phyloP scores from a whole-genome alignment of 2,797 vertebrate genomes.

The Aotus griseimembra region DNA sequence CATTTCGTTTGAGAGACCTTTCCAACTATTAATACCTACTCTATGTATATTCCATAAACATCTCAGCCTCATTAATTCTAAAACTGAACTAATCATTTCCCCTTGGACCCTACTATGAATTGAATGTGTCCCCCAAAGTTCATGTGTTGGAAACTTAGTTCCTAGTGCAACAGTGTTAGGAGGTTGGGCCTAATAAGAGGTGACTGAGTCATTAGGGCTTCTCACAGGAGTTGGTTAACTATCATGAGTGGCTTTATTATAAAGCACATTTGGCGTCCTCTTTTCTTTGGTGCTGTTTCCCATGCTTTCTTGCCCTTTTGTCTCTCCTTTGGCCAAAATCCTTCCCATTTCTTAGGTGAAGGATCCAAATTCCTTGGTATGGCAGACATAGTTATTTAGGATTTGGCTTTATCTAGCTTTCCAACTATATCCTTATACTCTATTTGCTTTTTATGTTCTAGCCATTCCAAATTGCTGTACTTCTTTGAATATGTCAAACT shows the following conservation, averaged over 20 bases:
- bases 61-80: conserved; percentile 34
- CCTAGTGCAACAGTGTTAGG: background rate
- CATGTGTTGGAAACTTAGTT: background rate
- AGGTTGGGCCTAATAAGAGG: background rate
- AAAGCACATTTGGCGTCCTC: background rate
- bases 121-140: background rate
- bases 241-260: background rate
- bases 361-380: conserved; percentile 10
- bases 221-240: background rate
- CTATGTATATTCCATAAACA: conserved; percentile 6
- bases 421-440: conserved; percentile 5
- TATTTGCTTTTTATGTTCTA: conserved; percentile 52
- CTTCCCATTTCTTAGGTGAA: conserved; percentile 32
- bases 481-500: conserved; percentile 37
- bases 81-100: conserved; percentile 27
- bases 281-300: background rate
- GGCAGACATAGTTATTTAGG: conserved; percentile 1
- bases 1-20: background rate
- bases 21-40: background rate
- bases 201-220: background rate
- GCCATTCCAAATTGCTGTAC: conserved; percentile 28
- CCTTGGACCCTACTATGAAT: background rate
- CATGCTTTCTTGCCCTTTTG: background rate
- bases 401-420: conserved; percentile 39
- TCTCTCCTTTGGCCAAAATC: conserved; percentile 32